phyloP scores from a whole-genome alignment of 2,113 vertebrate species.

The Gambusia holbrooki region DNA sequence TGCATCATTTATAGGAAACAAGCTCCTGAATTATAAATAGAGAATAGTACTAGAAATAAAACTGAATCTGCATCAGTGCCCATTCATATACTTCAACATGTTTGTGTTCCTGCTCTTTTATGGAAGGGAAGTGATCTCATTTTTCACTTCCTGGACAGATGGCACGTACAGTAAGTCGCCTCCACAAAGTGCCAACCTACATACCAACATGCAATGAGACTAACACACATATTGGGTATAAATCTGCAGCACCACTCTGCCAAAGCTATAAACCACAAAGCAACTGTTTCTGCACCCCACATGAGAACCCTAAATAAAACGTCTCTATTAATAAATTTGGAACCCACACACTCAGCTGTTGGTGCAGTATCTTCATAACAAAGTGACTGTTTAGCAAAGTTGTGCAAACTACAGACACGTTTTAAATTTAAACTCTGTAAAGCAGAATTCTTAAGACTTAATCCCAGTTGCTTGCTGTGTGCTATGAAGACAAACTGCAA shows the following conservation, averaged over 20 bases:
- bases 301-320: conserved; percentile 32
- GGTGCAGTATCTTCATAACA: not conserved
- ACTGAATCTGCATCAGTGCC: conserved; percentile 21
- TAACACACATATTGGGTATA: conserved; percentile 22
- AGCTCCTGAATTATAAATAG: conserved; percentile 66
- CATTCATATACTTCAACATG: conserved; percentile 10
- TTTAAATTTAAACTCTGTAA: not conserved
- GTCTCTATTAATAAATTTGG: conserved; percentile 49
- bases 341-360: conserved; percentile 47
- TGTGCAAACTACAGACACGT: not conserved
- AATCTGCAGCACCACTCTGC: conserved; percentile 16
- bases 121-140: conserved; percentile 32
- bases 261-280: conserved; percentile 51
- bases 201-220: conserved; percentile 27
- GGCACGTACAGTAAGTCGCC: conserved; percentile 47
- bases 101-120: conserved; percentile 28
- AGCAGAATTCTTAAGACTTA: not conserved
- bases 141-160: conserved; percentile 75
- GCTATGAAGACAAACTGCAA: not conserved
- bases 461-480: not conserved
- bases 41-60: conserved; percentile 45
- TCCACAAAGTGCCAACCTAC: conserved; percentile 54
- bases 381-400: not conserved
- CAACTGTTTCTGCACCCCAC: conserved; percentile 36
- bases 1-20: conserved; percentile 52